These are phyloP conservation scores for Heterocephalus glaber DNA, from an alignment of 2,113 vertebrate species.

Conservation along the genomic window DNA sequence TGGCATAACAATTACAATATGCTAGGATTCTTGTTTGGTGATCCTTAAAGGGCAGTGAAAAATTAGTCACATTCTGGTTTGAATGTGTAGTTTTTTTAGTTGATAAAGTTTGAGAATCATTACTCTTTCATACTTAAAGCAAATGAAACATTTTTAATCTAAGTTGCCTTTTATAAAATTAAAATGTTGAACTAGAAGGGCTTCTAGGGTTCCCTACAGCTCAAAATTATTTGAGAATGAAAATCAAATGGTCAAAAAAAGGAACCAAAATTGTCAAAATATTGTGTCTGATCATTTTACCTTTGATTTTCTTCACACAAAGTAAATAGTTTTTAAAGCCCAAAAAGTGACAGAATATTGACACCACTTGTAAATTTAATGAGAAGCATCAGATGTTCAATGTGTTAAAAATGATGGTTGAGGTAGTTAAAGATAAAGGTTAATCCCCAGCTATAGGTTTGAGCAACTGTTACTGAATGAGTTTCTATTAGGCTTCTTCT, in stretches of 20 bases:
- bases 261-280: not conserved
- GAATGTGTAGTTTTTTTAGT: not conserved
- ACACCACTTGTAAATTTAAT: not conserved
- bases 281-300: not conserved
- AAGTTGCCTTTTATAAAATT: not conserved
- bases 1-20: not conserved
- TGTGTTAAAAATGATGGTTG: not conserved
- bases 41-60: not conserved
- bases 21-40: not conserved
- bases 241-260: not conserved
- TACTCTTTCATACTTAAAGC: not conserved
- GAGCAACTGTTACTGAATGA: not conserved
- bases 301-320: not conserved
- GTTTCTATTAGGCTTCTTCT: not conserved
- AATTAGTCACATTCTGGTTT: not conserved
- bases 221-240: constrained; percentile 37
- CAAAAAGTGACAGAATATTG: not conserved
- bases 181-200: not conserved
- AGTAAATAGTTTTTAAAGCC: not conserved
- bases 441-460: not conserved
- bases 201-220: not conserved
- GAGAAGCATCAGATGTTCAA: not conserved
- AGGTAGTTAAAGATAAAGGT: not conserved
- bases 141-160: not conserved
- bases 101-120: not conserved